Conservation (phyloP, 2,797 vertebrate species). For the Typhlichthys subterraneus region DNA sequence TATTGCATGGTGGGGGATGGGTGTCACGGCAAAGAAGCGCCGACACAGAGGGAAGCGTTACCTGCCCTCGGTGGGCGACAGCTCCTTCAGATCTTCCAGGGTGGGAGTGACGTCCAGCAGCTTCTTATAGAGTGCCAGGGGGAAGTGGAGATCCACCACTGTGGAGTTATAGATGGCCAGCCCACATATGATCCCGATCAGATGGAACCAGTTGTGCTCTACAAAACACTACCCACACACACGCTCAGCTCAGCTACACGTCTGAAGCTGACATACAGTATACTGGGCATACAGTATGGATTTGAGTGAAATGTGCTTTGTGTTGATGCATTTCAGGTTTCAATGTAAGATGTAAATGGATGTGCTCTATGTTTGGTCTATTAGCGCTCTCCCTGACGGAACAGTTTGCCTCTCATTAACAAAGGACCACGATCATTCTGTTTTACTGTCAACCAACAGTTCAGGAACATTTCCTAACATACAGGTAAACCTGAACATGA, state of each 20-base stretch:
- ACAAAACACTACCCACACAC: conserved; percentile 89
- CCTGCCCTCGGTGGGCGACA: conserved; percentile 96
- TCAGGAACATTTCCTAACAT: conserved; percentile 14
- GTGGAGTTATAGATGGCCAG: conserved; percentile 98
- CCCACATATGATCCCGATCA: conserved; percentile 95
- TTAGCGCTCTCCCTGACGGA: neutral
- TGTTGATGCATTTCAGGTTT: neutral
- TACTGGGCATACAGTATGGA: too few species aligned
- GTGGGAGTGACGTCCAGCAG: conserved; percentile 84
- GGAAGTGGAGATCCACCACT: conserved; percentile 96
- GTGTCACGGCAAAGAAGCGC: too few species aligned
- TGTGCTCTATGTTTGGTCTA: neutral
- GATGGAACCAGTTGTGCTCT: conserved; percentile 97
- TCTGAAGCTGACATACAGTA: too few species aligned
- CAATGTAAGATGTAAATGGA: neutral
- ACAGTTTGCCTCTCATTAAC: neutral
- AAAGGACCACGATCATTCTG: neutral
- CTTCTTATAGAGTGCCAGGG: conserved; percentile 95
- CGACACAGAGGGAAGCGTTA: conserved; percentile 47
- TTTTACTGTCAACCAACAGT: neutral
- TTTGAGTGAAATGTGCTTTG: too few species aligned
- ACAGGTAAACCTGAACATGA: conserved; percentile 38
- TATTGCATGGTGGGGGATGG: too few species aligned
- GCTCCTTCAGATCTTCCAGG: conserved; percentile 92
- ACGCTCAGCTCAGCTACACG: neutral